A percentile compares a stretch with the other conserved stretches of the same genome.
phyloP scores from a whole-genome alignment of 2,113 vertebrate species.

The Emydura subglobosa region DNA sequence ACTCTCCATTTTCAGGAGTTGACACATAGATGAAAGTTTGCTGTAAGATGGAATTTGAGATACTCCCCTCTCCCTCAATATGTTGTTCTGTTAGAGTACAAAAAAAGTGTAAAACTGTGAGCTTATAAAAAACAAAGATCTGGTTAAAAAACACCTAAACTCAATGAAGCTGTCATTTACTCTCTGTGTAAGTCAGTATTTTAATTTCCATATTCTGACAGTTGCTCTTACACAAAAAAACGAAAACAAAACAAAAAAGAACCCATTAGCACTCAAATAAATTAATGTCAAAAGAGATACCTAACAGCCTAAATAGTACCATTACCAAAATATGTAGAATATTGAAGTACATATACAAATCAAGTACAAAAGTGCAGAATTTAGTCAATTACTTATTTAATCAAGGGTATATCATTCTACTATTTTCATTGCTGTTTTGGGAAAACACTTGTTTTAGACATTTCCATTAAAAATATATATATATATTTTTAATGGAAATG shows the following conservation, averaged over 20 bases:
- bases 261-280: not conserved
- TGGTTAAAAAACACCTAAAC: not conserved
- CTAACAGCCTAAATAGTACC: not conserved
- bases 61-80: not conserved
- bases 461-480: not conserved
- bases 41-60: not conserved
- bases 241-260: not conserved
- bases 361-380: not conserved
- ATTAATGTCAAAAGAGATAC: not conserved
- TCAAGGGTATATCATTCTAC: not conserved
- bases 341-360: not conserved
- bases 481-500: too few species aligned
- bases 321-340: not conserved
- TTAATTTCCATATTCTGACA: not conserved
- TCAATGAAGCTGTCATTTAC: not conserved
- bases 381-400: not conserved
- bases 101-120: not conserved
- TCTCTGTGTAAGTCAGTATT: not conserved
- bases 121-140: not conserved
- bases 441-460: not conserved
- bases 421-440: not conserved
- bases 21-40: not conserved
- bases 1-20: not conserved
- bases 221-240: not conserved
- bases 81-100: not conserved